Conservation (phyloP, 2,797 vertebrate species). For the Neostethus bicornis region DNA sequence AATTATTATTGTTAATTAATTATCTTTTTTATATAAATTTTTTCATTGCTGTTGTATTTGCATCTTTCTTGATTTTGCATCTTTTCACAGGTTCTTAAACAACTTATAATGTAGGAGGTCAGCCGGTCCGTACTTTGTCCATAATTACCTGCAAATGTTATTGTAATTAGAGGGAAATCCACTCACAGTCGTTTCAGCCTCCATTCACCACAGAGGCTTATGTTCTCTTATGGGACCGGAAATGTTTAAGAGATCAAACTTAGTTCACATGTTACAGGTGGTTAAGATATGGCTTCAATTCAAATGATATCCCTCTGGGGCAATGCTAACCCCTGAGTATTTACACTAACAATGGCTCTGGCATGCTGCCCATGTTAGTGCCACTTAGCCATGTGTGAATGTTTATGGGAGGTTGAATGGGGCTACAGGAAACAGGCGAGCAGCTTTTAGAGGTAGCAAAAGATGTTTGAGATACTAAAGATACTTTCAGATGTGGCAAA, state of each 20-base stretch:
- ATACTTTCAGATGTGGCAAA: conserved; percentile 22
- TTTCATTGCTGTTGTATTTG: not conserved
- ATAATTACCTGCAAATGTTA: conserved; percentile 59
- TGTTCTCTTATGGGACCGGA: conserved; percentile 66
- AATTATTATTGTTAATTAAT: not conserved
- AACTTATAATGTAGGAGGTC: conserved; percentile 23
- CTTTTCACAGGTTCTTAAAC: conserved; percentile 16
- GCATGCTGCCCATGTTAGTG: conserved; percentile 56
- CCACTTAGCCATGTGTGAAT: conserved; percentile 46
- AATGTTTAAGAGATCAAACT: conserved; percentile 66
- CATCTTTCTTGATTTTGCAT: not conserved
- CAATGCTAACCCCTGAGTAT: conserved; percentile 55
- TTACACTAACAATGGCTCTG: conserved; percentile 71
- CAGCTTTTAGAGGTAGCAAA: conserved; percentile 9
- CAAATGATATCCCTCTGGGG: conserved; percentile 56
- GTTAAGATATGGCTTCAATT: conserved; percentile 66
- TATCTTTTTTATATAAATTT: not conserved
- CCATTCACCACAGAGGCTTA: conserved; percentile 45
- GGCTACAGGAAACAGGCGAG: conserved; percentile 32
- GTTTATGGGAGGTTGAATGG: conserved; percentile 31
- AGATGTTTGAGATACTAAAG: conserved; percentile 7
- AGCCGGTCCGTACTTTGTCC: conserved; percentile 41
- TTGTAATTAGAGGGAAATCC: conserved; percentile 65
- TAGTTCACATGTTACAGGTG: conserved; percentile 73
- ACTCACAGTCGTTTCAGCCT: conserved; percentile 54